Conservation (phyloP, 2,113 vertebrate genomes). For the Calyptomena viridis region DNA sequence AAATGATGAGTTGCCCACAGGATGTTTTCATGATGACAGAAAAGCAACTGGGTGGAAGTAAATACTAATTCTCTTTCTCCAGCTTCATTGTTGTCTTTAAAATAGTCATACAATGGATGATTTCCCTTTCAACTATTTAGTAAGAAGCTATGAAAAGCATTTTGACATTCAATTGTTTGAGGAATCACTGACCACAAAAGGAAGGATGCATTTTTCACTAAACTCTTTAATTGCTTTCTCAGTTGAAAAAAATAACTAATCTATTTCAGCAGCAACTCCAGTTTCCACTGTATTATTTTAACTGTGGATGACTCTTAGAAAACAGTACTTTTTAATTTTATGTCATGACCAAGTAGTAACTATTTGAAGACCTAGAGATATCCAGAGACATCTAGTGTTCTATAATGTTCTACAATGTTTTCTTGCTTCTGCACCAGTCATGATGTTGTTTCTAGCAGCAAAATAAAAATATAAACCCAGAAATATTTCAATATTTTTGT, state of each 20-base stretch:
- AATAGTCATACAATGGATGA: not conserved
- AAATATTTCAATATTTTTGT: not conserved
- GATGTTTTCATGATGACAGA: not conserved
- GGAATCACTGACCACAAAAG: not conserved
- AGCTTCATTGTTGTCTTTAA: constrained; percentile 11
- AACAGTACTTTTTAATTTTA: not conserved
- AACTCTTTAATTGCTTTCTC: not conserved
- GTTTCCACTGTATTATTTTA: not conserved
- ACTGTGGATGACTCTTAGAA: not conserved
- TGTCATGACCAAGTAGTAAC: not conserved
- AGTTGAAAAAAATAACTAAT: not conserved
- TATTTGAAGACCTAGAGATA: not conserved
- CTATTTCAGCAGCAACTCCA: not conserved
- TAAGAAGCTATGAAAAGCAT: constrained; percentile 12
- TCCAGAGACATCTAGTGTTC: not conserved
- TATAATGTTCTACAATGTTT: not conserved
- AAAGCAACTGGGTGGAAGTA: not conserved
- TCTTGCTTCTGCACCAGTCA: not conserved
- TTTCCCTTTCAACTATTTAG: not conserved
- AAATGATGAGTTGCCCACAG: not conserved
- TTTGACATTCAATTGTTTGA: constrained; percentile 28
- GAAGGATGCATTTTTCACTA: not conserved
- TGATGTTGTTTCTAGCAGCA: not conserved
- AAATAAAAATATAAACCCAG: not conserved
- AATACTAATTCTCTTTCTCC: not conserved